These are phyloP conservation scores for Edolisoma coerulescens DNA, from an alignment of 2,113 vertebrate genomes.

Conservation along the genomic window DNA sequence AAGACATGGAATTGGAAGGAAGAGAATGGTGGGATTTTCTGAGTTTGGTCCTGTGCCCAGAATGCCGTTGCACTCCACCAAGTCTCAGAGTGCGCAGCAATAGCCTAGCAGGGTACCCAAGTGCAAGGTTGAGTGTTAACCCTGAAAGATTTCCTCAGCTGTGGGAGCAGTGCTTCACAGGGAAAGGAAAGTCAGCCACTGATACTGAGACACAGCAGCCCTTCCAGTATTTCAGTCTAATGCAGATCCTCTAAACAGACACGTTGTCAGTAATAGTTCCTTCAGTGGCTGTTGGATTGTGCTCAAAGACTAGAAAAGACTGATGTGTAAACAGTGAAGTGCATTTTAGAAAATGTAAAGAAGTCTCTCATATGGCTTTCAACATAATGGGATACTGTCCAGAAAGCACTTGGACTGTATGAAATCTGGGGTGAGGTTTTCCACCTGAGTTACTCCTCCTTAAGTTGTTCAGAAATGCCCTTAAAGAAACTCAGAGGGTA, in stretches of 20 bases:
- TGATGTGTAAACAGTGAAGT: background rate
- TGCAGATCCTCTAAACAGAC: background rate
- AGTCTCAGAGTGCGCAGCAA: background rate
- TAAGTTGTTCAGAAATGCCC: background rate
- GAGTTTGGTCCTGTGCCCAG: slow-evolving; percentile 18
- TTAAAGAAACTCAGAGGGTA: background rate
- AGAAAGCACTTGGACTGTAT: background rate
- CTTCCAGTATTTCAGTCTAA: background rate
- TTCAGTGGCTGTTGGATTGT: background rate
- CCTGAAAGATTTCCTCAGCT: background rate
- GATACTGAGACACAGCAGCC: background rate
- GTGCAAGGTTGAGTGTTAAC: background rate
- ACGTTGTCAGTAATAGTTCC: background rate
- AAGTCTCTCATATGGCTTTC: background rate
- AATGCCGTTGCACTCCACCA: background rate
- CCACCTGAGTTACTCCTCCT: background rate
- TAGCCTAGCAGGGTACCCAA: background rate
- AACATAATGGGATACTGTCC: background rate
- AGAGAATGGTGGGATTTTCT: slow-evolving; percentile 19
- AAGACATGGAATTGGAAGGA: slow-evolving; percentile 1
- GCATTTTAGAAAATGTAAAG: background rate
- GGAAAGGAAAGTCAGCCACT: background rate
- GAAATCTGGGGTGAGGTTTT: background rate
- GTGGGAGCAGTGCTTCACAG: background rate
- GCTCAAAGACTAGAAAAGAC: background rate